These are phyloP conservation scores for Notechis scutatus DNA, from an alignment of 2,113 vertebrate species.

Conservation along the genomic window DNA sequence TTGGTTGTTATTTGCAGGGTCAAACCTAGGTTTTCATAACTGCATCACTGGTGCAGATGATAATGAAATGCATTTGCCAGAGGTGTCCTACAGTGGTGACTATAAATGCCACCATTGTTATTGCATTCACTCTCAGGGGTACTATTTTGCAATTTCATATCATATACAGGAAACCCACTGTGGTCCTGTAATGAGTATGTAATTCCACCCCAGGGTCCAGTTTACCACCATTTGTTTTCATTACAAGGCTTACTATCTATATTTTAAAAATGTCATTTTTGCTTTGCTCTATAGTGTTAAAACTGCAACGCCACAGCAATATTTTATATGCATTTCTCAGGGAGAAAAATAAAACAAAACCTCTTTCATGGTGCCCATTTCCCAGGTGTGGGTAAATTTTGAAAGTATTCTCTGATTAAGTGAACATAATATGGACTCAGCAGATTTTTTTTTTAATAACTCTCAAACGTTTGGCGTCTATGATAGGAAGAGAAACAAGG, in stretches of 20 bases:
- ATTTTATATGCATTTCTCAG: conserved; percentile 14
- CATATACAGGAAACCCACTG: conserved; percentile 4
- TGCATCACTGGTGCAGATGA: neutral
- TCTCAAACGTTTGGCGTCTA: neutral
- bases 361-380: conserved; percentile 28
- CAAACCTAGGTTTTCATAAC: neutral
- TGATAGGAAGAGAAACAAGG: neutral
- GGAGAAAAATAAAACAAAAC: neutral
- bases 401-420: neutral
- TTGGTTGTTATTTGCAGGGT: neutral
- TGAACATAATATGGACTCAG: conserved; percentile 25
- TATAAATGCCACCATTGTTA: neutral
- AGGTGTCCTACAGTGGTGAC: neutral
- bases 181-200: conserved; percentile 31
- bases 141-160: neutral
- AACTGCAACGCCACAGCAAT: fast-evolving
- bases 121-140: conserved; percentile 30
- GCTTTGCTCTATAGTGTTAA: neutral
- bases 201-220: conserved; percentile 33
- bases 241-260: neutral
- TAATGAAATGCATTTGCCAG: conserved; percentile 16
- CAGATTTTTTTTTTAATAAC: neutral
- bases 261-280: conserved; percentile 3
- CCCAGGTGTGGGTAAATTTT: conserved; percentile 22
- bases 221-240: conserved; percentile 40